phyloP scores from a whole-genome alignment of 2,888 invertebrate species.

The Pachycephus smyrnensis region DNA sequence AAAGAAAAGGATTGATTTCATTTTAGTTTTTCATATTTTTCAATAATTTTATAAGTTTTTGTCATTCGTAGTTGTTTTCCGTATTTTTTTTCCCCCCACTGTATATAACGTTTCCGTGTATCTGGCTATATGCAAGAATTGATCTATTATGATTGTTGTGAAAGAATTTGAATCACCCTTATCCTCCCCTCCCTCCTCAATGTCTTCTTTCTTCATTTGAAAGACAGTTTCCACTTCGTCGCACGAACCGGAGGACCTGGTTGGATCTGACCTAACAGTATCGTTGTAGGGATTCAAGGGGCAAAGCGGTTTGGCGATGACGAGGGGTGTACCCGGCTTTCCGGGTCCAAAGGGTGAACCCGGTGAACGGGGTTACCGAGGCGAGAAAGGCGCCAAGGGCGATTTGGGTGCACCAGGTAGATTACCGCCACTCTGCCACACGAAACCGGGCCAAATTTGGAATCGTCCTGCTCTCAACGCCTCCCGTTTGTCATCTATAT shows the following conservation, averaged over 20 bases:
- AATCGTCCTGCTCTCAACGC: not conserved
- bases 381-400: constrained; percentile 74
- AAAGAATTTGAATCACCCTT: not conserved
- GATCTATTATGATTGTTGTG: not conserved
- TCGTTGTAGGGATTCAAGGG: constrained; percentile 70
- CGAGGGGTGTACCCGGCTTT: constrained; percentile 74
- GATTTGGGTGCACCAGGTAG: constrained; percentile 71
- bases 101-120: not conserved
- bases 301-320: constrained; percentile 70
- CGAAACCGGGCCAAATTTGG: constrained; percentile 29
- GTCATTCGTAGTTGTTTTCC: too few relatives aligned
- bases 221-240: constrained; percentile 9
- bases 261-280: constrained; percentile 60
- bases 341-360: constrained; percentile 71
- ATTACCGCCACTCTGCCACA: constrained; percentile 33
- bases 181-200: constrained; percentile 2
- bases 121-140: not conserved
- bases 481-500: not conserved
- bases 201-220: not conserved
- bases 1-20: too few relatives aligned
- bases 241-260: constrained; percentile 57
- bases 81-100: not conserved
- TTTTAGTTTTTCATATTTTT: too few relatives aligned
- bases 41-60: too few relatives aligned
- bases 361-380: constrained; percentile 75